Conservation (phyloP, 2,113 vertebrate species). For the Epinephelus moara region DNA sequence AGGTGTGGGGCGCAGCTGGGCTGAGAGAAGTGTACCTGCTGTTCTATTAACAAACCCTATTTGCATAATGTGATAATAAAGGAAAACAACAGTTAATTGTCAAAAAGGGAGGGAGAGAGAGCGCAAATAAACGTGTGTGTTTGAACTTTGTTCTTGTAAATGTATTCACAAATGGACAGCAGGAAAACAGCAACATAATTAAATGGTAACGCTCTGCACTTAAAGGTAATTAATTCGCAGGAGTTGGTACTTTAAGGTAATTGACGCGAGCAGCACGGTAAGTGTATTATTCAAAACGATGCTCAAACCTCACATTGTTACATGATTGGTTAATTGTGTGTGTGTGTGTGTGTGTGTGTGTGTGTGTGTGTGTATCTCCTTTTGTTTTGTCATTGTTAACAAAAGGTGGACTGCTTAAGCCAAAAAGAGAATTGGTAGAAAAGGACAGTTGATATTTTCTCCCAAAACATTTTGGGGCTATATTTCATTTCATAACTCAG, state of each 20-base stretch:
- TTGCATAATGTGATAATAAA: conserved; percentile 43
- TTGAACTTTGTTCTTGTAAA: conserved; percentile 16
- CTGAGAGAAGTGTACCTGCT: conserved; percentile 29
- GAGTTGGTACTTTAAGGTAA: conserved; percentile 34
- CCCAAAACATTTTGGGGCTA: background rate
- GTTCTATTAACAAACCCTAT: conserved; percentile 20
- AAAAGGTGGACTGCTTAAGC: background rate
- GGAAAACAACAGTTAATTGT: conserved; percentile 43
- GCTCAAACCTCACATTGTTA: conserved; percentile 1
- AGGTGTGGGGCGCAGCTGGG: conserved; percentile 31
- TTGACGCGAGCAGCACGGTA: conserved; percentile 3
- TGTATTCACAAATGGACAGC: conserved; percentile 15
- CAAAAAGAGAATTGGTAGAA: background rate
- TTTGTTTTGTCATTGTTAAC: background rate
- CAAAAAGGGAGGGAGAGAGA: background rate
- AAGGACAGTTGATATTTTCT: background rate
- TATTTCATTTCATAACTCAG: background rate
- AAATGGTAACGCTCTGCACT: conserved; percentile 29
- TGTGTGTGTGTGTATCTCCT: background rate
- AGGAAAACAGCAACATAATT: conserved; percentile 23
- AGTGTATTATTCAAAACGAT: conserved; percentile 16
- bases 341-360: background rate
- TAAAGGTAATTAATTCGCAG: conserved; percentile 40
- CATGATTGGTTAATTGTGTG: background rate
- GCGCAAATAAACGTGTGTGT: background rate